Conservation (phyloP, 2,113 vertebrate genomes). For the Chlorodrepanis virens region DNA sequence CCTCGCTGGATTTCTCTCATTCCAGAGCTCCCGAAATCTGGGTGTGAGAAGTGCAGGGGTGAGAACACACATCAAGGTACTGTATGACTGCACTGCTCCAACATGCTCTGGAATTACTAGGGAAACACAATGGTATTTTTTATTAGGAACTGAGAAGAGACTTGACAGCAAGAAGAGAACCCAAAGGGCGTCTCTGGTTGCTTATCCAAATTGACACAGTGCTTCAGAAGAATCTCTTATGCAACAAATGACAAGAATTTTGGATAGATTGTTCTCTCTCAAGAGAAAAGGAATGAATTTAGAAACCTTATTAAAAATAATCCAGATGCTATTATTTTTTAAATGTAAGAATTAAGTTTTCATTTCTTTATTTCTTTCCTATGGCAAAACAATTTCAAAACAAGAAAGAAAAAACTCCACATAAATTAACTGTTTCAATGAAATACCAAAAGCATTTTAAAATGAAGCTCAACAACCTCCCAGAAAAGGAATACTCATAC, state of each 20-base stretch:
- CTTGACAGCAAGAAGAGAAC: not conserved
- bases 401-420: not conserved
- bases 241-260: not conserved
- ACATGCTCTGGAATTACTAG: not conserved
- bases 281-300: not conserved
- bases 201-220: not conserved
- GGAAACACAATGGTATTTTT: not conserved
- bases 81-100: not conserved
- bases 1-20: not conserved
- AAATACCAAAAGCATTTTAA: not conserved
- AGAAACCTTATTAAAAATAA: not conserved
- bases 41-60: not conserved
- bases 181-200: not conserved
- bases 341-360: not conserved
- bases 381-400: not conserved
- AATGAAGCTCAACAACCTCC: not conserved
- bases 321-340: not conserved
- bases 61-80: not conserved
- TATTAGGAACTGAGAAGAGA: not conserved
- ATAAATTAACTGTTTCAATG: not conserved
- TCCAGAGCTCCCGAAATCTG: not conserved
- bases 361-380: not conserved
- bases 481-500: not conserved
- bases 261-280: not conserved
- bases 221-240: not conserved